Evolutionary conservation across 2,113 vertebrate species (phyloP).

Genomic region (Protomyctophum bolini): DNA sequence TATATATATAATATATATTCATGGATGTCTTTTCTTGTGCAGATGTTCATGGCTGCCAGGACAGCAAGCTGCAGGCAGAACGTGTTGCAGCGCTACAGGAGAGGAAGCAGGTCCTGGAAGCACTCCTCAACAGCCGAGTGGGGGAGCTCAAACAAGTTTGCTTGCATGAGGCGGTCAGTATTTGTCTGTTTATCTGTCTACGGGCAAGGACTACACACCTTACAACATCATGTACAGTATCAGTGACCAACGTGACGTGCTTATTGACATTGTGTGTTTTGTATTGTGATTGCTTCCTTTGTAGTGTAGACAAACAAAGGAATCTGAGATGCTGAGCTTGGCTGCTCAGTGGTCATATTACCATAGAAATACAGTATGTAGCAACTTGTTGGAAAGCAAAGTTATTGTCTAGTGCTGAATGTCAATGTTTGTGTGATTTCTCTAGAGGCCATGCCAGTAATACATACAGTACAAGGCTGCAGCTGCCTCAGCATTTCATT

Average conservation of each 20-base stretch:
- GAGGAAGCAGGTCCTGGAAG: slow-evolving; percentile 83
- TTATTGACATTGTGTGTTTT: background rate
- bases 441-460: slow-evolving; percentile 30
- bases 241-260: background rate
- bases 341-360: background rate
- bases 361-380: background rate
- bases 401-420: background rate
- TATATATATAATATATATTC: background rate
- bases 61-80: slow-evolving; percentile 81
- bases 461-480: slow-evolving; percentile 37
- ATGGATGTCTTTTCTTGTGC: slow-evolving; percentile 16
- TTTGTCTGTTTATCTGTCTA: background rate
- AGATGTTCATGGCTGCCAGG: slow-evolving; percentile 77
- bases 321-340: background rate
- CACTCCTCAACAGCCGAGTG: slow-evolving; percentile 82
- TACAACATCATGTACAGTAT: too few relatives aligned
- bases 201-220: background rate
- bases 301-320: background rate
- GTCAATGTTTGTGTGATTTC: slow-evolving; percentile 18
- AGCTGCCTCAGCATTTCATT: slow-evolving; percentile 38
- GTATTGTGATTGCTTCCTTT: background rate
- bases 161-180: slow-evolving; percentile 87
- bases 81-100: slow-evolving; percentile 82
- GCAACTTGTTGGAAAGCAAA: slow-evolving; percentile 13
- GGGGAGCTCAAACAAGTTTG: slow-evolving; percentile 87